Evolutionary conservation across 2,797 vertebrate species (phyloP), one percentile per base, ranked within the genome.

Genomic region (Fistularia commersonii): DNA sequence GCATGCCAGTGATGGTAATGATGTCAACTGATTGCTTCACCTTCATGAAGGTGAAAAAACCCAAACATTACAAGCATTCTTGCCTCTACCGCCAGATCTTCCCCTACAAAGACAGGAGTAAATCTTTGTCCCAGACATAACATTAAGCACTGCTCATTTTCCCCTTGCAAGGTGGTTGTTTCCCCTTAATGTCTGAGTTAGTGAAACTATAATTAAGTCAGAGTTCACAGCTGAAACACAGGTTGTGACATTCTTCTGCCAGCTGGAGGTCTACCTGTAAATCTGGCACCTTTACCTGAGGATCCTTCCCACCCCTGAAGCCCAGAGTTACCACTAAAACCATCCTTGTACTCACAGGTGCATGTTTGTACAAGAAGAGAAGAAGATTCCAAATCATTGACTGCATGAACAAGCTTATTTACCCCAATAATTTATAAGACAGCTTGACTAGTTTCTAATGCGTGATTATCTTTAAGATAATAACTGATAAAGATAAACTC

Each of bases 121-220:
- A 84, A 82, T 81, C 76, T 84, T 54, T 39, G 70, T 80, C 69
- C 81, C 82, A 87, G 87, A 88, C 84, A 73, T 73, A 75, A 83
- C 75, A 85, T 85, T 83, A 83, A 68, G 72, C 82, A 72, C 54
- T 76, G 76, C 87, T 85, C 70, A 79, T 87, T 85, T 80, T 74
- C 81, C 55, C 62, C 55, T 47, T 0, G 2, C 70, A 75, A 81
- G 80, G 81, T 87, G 83, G 80, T 87, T 84, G 83, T 88, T 90
- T 88, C 66, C 56, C 76, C 79, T 80, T 66, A 44, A 53, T 71
- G 69, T 79, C 69, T 78, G 74, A 86, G 77, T 72, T 49, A 76
- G 80, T 77, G 79, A 70, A 85, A 81, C 85, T 89, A 71, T 91
- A 90, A 91, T 91, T 89, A 91, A 67, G 76, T 66, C 58, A 76